A percentile compares a stretch with the other conserved stretches of the same genome.
Evolutionary conservation across 1,140 invertebrate genomes (phyloP).

Genomic region (Drosophila cardini): DNA sequence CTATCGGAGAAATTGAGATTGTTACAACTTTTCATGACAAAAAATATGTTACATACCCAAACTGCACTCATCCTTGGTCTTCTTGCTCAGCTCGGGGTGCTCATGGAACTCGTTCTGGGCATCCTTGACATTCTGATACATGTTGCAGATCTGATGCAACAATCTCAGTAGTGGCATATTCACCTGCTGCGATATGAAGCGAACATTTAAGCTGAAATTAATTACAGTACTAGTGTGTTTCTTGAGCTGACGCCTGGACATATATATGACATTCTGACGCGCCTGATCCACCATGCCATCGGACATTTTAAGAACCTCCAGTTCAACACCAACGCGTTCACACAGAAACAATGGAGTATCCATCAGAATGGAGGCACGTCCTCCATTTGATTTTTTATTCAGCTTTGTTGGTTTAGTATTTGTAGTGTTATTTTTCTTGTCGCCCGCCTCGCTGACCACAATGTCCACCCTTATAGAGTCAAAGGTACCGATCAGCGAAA

Average conservation of each 20-base stretch:
- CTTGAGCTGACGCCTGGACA: constrained; percentile 93
- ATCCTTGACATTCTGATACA: constrained; percentile 98
- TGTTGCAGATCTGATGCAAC: constrained; percentile 97
- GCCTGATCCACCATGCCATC: constrained; percentile 95
- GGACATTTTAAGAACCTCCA: constrained; percentile 95
- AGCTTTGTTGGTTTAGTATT: constrained; percentile 62
- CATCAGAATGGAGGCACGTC: constrained; percentile 88
- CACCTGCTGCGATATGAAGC: constrained; percentile 95
- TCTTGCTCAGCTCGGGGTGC: constrained; percentile 86
- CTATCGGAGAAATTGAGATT: constrained; percentile 53
- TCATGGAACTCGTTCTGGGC: constrained; percentile 95
- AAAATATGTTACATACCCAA: constrained; percentile 69
- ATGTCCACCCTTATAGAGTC: constrained; percentile 96
- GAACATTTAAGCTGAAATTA: constrained; percentile 94
- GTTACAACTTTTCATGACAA: constrained; percentile 42
- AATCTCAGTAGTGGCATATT: constrained; percentile 97
- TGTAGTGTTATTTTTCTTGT: constrained; percentile 62
- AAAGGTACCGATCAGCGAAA: constrained; percentile 94
- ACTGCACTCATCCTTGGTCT: constrained; percentile 83
- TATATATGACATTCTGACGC: constrained; percentile 92
- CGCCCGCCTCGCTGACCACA: constrained; percentile 93
- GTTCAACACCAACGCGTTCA: constrained; percentile 94
- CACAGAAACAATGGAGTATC: constrained; percentile 96
- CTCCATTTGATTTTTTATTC: constrained; percentile 81
- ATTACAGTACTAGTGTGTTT: constrained; percentile 95